Evolutionary conservation across 1,140 invertebrate genomes (phyloP).

Genomic region (Druon quercuslanigerum): DNA sequence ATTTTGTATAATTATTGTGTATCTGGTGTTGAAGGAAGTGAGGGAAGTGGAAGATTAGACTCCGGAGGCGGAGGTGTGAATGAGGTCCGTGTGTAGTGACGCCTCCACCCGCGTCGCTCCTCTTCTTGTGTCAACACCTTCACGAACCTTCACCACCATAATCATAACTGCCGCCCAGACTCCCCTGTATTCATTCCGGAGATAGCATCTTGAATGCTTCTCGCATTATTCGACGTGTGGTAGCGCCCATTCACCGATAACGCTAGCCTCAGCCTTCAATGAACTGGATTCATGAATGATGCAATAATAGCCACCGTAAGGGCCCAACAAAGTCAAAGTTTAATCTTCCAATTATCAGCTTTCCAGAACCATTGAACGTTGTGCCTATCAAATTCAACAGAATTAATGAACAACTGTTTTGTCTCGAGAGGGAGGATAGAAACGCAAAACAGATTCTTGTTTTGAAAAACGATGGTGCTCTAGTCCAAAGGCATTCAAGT

Average conservation of each 20-base stretch:
- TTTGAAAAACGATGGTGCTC: slow-evolving; percentile 22
- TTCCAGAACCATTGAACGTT: neutral
- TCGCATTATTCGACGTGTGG: slow-evolving; percentile 57
- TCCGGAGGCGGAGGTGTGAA: slow-evolving; percentile 66
- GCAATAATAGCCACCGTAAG: slow-evolving; percentile 45
- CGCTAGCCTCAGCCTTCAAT: slow-evolving; percentile 48
- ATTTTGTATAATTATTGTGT: slow-evolving; percentile 13
- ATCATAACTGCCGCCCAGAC: slow-evolving; percentile 44
- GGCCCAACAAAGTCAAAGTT: slow-evolving; percentile 13
- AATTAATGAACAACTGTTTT: neutral
- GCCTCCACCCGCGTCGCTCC: slow-evolving; percentile 59
- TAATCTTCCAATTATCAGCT: slow-evolving; percentile 25
- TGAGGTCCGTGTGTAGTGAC: slow-evolving; percentile 58
- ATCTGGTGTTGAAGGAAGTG: slow-evolving; percentile 37
- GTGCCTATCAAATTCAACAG: neutral
- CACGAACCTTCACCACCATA: slow-evolving; percentile 36
- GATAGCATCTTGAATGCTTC: slow-evolving; percentile 64
- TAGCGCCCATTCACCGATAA: slow-evolving; percentile 55
- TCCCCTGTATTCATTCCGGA: slow-evolving; percentile 61
- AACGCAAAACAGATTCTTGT: neutral
- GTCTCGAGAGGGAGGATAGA: neutral
- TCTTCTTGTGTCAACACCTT: slow-evolving; percentile 63
- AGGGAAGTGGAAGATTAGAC: slow-evolving; percentile 41
- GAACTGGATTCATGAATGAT: slow-evolving; percentile 52
- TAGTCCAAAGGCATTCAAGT: slow-evolving; percentile 27